Percentiles rank a stretch among this genome's conserved stretches.
These are phyloP conservation scores for Myrmecophaga tridactyla DNA, from an alignment of 2,113 vertebrate species.

Conservation along the genomic window DNA sequence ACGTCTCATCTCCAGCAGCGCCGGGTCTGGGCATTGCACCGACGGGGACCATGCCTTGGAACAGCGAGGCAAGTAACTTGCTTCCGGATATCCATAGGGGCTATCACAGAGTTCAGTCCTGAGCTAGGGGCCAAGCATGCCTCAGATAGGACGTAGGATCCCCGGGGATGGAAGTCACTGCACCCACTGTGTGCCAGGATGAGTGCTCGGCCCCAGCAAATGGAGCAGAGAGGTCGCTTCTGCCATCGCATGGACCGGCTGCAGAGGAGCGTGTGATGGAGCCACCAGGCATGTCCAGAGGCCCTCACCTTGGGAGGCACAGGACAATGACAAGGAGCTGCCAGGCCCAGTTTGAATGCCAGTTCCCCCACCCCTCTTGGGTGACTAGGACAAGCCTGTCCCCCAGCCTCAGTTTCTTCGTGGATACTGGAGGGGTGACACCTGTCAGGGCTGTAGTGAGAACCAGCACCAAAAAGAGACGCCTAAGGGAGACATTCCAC, in stretches of 20 bases:
- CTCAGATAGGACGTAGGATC: too few species aligned
- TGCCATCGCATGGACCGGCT: background rate
- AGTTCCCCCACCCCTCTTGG: background rate
- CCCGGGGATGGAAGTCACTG: too few species aligned
- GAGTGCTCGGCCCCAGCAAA: background rate
- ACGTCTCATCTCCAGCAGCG: background rate
- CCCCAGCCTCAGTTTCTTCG: background rate
- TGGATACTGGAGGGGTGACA: rapidly evolving
- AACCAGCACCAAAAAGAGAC: rapidly evolving
- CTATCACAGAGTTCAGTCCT: background rate
- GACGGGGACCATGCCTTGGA: rapidly evolving
- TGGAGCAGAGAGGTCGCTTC: background rate
- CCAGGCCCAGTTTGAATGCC: background rate
- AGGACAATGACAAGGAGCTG: too few species aligned
- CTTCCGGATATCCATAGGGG: rapidly evolving
- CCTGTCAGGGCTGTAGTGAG: rapidly evolving
- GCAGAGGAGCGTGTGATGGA: background rate
- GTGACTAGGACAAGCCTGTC: rapidly evolving
- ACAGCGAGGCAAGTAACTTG: rapidly evolving
- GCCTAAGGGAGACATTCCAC: rapidly evolving
- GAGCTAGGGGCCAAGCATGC: background rate
- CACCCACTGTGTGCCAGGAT: background rate
- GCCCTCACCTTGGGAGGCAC: background rate
- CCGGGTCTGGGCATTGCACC: background rate
- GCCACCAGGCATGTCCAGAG: background rate